Evolutionary conservation across 2,113 vertebrate genomes (phyloP), one percentile per base, ranked within the genome.

Genomic region (Aphyosemion australe): DNA sequence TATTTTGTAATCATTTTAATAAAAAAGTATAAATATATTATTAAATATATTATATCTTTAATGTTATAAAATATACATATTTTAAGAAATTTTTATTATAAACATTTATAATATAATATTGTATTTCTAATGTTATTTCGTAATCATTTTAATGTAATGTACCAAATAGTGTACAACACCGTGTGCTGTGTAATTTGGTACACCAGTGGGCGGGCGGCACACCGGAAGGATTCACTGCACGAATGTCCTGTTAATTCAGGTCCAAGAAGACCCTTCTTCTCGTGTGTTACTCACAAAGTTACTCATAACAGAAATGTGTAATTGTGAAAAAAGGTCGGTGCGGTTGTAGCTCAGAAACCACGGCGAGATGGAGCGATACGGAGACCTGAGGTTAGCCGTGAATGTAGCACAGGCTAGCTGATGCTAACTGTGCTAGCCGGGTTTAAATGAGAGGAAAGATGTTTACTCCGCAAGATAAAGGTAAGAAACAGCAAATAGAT

Each of bases 151-250:
- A 26, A 2, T 5, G 26, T 26, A 26, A 26, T 26, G 26, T 26
- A 37, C 4, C 34, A 10, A 1, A 8, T 37, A 10, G 34, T 7
- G 32, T 32, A 7, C 7, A 32, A 32, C 32, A 32, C 32, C 32
- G 34, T 37, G 34, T 37, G 6, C 1, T 37, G 34, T 37, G 34
- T 8, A 37, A 10, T 79, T 57, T 45, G 1, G 16, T 0, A 12
- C 1, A 1, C 49, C 5, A 43, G 51, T 16, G 16, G 84, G 84
- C 61, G 46, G 56, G 58, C 56, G 34, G 11, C 8, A 6, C 55
- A 65, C 69, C 76, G 86, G 86, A 90, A 86, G 69, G 82, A 89
- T 88, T 74, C 89, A 76, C 84, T 58, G 0, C 3, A 32, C 47
- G 46, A 73, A 55, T 43, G 74, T 57, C 8, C 54, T 0, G 58